phyloP scores from a whole-genome alignment of 2,888 invertebrate genomes.

The Strigamia transsilvanica region DNA sequence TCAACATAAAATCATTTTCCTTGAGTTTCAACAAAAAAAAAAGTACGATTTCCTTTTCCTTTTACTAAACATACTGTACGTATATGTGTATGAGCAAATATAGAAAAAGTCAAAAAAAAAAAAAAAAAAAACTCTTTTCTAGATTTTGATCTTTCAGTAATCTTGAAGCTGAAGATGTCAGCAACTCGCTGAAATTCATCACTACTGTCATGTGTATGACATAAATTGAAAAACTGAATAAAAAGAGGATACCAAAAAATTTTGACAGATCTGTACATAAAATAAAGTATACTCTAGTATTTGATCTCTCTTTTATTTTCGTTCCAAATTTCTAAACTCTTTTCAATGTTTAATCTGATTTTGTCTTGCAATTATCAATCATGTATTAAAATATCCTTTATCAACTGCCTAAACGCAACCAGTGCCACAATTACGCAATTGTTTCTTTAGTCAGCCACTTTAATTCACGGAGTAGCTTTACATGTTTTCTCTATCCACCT shows the following conservation, averaged over 20 bases:
- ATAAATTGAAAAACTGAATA: not conserved
- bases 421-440: too few relatives aligned
- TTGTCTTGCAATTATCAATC: too few relatives aligned
- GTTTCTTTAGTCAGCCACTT: too few relatives aligned
- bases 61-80: not conserved
- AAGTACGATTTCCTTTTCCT: not conserved
- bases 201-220: not conserved
- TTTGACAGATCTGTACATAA: not conserved
- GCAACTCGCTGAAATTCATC: not conserved
- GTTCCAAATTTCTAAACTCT: too few relatives aligned
- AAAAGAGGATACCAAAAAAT: not conserved
- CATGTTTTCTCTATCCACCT: too few relatives aligned
- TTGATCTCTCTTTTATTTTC: too few relatives aligned
- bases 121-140: not conserved
- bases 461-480: too few relatives aligned
- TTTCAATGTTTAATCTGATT: too few relatives aligned
- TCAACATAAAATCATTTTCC: not conserved
- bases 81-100: not conserved
- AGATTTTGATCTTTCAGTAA: not conserved
- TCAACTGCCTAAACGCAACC: too few relatives aligned
- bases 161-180: constrained; percentile 16
- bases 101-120: too few relatives aligned
- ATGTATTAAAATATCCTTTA: too few relatives aligned
- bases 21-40: not conserved
- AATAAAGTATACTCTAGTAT: too few relatives aligned